These are phyloP conservation scores for Actinopyga echinites DNA, from an alignment of 53 echinoderm and acorn worm species.

Conservation along the genomic window DNA sequence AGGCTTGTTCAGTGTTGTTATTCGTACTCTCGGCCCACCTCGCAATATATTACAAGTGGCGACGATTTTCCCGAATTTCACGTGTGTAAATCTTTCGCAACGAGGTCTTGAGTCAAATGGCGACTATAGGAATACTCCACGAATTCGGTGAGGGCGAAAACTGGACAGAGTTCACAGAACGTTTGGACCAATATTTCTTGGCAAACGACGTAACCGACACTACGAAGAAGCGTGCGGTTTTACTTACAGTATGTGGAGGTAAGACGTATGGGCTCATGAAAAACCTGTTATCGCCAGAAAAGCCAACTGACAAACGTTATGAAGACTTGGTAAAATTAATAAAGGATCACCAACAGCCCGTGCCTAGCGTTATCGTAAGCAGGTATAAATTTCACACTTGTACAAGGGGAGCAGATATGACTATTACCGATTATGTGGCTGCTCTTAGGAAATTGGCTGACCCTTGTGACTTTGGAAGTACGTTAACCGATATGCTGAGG, in stretches of 20 bases:
- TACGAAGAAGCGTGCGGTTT: background rate
- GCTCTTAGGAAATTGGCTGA: slow-evolving; percentile 1
- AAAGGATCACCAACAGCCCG: slow-evolving; percentile 35
- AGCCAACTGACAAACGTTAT: slow-evolving; percentile 46
- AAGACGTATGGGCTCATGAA: background rate
- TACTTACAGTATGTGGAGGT: background rate
- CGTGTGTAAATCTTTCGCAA: no score
- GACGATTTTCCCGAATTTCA: no score
- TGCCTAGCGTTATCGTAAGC: background rate
- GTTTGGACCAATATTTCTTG: background rate
- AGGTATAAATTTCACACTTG: slow-evolving; percentile 16
- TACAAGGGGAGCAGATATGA: background rate
- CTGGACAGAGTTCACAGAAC: slow-evolving; percentile 3
- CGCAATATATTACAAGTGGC: no score
- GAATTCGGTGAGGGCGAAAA: slow-evolving; percentile 8
- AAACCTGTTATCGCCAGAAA: slow-evolving; percentile 30
- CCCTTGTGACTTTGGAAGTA: slow-evolving; percentile 37
- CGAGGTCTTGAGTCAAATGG: no score
- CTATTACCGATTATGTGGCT: slow-evolving; percentile 31
- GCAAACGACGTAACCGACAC: slow-evolving; percentile 23
- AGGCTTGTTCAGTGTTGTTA: no score
- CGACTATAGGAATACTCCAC: background rate
- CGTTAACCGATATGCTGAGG: slow-evolving; percentile 41
- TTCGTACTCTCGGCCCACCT: no score
- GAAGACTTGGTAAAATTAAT: slow-evolving; percentile 20